A percentile compares a stretch with the other conserved stretches of the same genome.
Conservation (phyloP, 2,888 invertebrate species). For the Athalia cordata region DNA sequence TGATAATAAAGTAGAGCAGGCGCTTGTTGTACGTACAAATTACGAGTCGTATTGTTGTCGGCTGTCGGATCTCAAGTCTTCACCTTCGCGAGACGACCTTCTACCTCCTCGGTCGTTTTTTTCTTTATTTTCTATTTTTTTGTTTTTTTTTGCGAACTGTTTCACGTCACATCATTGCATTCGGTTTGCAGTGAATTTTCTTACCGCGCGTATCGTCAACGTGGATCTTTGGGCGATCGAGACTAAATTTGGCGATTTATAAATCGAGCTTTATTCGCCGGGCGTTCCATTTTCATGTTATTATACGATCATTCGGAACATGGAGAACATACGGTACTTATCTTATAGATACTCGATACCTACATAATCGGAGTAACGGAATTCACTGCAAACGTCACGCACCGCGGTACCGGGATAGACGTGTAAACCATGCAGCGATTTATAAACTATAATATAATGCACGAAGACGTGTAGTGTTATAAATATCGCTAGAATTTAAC, state of each 20-base stretch:
- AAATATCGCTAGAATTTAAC: no score
- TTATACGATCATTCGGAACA: constrained; percentile 27
- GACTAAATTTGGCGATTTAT: no score
- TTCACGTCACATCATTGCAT: background rate
- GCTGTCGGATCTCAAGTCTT: constrained; percentile 3
- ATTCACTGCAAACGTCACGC: constrained; percentile 38
- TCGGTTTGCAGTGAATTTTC: no score
- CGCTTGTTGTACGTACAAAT: constrained; percentile 10
- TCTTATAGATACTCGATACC: constrained; percentile 37
- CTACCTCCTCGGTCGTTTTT: background rate
- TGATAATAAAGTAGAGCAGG: constrained; percentile 34
- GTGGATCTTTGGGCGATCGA: no score
- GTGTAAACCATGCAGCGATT: background rate
- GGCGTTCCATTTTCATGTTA: no score
- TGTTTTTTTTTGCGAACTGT: constrained; percentile 5
- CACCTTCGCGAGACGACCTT: constrained; percentile 26
- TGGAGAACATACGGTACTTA: constrained; percentile 40
- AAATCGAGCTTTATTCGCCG: no score
- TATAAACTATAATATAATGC: background rate
- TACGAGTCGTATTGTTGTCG: constrained; percentile 39
- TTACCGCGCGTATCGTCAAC: no score
- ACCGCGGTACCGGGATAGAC: background rate
- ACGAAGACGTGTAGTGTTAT: background rate
- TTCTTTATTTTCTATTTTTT: background rate
- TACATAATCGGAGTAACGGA: constrained; percentile 38